These are phyloP conservation scores for Microcebus jonahi DNA, from an alignment of 2,113 vertebrate species.

Conservation along the genomic window DNA sequence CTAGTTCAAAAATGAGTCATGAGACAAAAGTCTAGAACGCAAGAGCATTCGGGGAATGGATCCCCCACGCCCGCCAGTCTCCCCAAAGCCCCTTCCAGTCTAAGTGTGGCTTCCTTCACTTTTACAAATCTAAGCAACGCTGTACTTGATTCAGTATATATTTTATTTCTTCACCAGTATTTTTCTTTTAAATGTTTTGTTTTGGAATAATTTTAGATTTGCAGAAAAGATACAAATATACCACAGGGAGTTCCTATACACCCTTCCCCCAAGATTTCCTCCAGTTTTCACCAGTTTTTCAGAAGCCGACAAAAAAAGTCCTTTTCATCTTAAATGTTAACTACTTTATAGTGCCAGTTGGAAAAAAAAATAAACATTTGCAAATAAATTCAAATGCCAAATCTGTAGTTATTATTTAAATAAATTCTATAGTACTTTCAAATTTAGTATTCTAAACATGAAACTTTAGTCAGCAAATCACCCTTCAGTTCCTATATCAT, in stretches of 20 bases:
- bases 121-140: background rate
- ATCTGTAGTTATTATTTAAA: background rate
- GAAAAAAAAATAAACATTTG: background rate
- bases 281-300: background rate
- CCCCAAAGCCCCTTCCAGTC: accelerated
- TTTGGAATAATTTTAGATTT: slow-evolving; percentile 36
- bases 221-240: background rate
- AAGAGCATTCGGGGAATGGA: background rate
- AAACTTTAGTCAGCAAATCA: background rate
- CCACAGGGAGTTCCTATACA: background rate
- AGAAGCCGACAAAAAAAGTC: slow-evolving; percentile 8
- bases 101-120: background rate
- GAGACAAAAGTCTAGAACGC: background rate
- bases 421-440: background rate
- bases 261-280: background rate
- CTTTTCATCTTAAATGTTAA: slow-evolving; percentile 29
- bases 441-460: background rate
- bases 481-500: background rate
- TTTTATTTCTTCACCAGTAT: background rate
- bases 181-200: slow-evolving; percentile 21
- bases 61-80: background rate
- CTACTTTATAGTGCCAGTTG: background rate
- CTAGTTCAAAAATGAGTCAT: background rate
- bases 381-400: slow-evolving; percentile 43
- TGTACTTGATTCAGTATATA: background rate